Conservation (phyloP, 2,888 invertebrate species). For the Brassicogethes aeneus region DNA sequence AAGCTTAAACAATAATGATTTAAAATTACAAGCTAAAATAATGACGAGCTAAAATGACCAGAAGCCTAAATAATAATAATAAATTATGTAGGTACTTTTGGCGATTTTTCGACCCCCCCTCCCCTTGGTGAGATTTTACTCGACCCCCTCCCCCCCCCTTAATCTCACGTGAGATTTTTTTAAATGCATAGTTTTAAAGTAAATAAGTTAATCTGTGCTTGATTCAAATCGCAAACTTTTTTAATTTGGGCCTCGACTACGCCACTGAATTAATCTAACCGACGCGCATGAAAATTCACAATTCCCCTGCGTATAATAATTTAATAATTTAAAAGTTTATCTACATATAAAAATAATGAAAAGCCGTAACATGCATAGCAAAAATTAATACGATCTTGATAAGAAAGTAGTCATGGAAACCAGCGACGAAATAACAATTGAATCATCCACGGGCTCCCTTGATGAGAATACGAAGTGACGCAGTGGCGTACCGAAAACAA, state of each 20-base stretch:
- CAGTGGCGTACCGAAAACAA: not conserved
- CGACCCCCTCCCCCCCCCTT: too few relatives aligned
- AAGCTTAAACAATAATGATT: too few relatives aligned
- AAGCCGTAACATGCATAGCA: slow-evolving; percentile 11
- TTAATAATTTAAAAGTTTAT: slow-evolving; percentile 9
- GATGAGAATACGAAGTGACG: slow-evolving; percentile 17
- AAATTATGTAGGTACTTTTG: too few relatives aligned
- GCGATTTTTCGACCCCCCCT: too few relatives aligned
- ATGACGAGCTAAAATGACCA: too few relatives aligned
- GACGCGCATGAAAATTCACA: slow-evolving; percentile 2
- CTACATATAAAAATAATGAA: slow-evolving; percentile 9
- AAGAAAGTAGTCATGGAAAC: slow-evolving; percentile 17
- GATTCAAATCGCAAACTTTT: too few relatives aligned
- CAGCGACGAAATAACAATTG: slow-evolving; percentile 21
- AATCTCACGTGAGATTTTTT: too few relatives aligned
- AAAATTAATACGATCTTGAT: slow-evolving; percentile 13
- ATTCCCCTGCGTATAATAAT: slow-evolving; percentile 5
- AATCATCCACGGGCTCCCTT: slow-evolving; percentile 19
- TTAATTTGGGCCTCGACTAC: not conserved
- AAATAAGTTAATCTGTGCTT: too few relatives aligned
- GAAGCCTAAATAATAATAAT: too few relatives aligned
- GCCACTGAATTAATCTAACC: slow-evolving; percentile 1
- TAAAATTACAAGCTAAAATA: too few relatives aligned
- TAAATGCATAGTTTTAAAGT: too few relatives aligned
- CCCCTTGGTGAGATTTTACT: too few relatives aligned